phyloP scores from a whole-genome alignment of 2,113 vertebrate species.

The Phalacrocorax carbo region DNA sequence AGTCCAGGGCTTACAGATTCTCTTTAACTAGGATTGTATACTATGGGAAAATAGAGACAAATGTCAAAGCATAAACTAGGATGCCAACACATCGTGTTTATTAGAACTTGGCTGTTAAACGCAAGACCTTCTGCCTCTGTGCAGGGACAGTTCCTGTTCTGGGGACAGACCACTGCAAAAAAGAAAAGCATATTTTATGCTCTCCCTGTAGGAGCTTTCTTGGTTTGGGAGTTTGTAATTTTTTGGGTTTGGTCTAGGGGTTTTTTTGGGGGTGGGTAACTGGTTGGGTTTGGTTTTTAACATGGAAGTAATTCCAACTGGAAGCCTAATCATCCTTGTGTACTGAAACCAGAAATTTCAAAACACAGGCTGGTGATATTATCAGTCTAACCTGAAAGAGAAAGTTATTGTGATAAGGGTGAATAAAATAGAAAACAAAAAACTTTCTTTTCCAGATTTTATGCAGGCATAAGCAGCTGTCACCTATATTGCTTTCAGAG shows the following conservation, averaged over 20 bases:
- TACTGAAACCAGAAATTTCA: background rate
- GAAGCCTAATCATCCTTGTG: background rate
- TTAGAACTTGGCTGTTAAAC: background rate
- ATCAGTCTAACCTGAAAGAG: background rate
- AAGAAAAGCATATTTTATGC: background rate
- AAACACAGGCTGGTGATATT: background rate
- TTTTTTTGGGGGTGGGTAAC: background rate
- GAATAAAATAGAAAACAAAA: background rate
- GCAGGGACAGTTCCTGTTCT: background rate
- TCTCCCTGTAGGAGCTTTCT: background rate
- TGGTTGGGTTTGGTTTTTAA: background rate
- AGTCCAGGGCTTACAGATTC: background rate
- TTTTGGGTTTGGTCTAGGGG: background rate
- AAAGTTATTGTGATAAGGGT: background rate
- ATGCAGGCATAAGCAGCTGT: background rate
- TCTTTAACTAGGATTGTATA: background rate
- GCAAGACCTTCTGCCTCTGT: background rate
- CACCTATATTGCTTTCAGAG: background rate
- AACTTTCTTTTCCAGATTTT: background rate
- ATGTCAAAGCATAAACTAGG: background rate
- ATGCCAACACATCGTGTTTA: background rate
- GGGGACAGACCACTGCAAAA: background rate
- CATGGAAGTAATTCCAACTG: background rate
- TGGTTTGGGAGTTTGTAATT: background rate
- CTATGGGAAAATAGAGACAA: background rate